phyloP scores from a whole-genome alignment of 2,888 invertebrate species.

The Yponomeuta cagnagella region DNA sequence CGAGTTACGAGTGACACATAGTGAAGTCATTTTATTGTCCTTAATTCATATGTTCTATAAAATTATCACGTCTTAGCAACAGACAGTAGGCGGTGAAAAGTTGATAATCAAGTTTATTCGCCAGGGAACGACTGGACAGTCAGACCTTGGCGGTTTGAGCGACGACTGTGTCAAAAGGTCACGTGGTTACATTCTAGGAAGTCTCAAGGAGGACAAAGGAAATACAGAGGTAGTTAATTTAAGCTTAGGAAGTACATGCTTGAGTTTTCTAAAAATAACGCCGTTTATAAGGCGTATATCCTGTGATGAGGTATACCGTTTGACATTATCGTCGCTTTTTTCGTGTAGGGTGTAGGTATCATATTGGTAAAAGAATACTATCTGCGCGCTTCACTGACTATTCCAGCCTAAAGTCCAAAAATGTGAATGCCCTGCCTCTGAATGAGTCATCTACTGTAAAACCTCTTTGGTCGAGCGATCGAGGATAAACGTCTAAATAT shows the following conservation, averaged over 20 bases:
- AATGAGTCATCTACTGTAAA: too few species aligned
- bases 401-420: too few species aligned
- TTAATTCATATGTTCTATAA: background rate
- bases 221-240: background rate
- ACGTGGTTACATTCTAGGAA: conserved; percentile 31
- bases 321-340: too few species aligned
- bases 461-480: too few species aligned
- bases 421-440: too few species aligned
- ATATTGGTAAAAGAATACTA: too few species aligned
- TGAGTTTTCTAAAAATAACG: background rate
- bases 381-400: too few species aligned
- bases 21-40: background rate
- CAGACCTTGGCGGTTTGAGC: conserved; percentile 19
- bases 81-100: conserved; percentile 12
- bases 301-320: too few species aligned
- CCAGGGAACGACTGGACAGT: background rate
- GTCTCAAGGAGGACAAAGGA: conserved; percentile 19
- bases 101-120: conserved; percentile 15
- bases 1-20: background rate
- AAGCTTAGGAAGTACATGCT: background rate
- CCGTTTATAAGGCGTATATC: too few species aligned
- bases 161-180: conserved; percentile 19
- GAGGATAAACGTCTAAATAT: too few species aligned
- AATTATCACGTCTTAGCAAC: background rate
- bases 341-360: too few species aligned